Conservation (phyloP, 2,888 invertebrate genomes). For the Cosmorhoe ocellata region DNA sequence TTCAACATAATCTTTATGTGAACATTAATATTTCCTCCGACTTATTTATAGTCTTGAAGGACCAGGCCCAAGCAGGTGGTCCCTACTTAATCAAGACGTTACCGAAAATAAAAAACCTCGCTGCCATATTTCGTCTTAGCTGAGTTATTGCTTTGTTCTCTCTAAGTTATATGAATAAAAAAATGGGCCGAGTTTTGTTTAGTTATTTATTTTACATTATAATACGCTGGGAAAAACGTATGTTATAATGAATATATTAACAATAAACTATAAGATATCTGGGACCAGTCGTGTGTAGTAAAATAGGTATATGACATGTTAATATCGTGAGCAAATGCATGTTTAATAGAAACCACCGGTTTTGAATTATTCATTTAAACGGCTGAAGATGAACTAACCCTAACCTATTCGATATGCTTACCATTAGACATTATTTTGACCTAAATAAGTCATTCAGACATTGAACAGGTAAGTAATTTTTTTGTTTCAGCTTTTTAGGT, state of each 20-base stretch:
- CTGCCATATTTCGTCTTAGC: slow-evolving; percentile 69
- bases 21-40: slow-evolving; percentile 71
- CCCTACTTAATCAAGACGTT: slow-evolving; percentile 82
- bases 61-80: slow-evolving; percentile 75
- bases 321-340: slow-evolving; percentile 62
- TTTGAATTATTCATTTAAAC: slow-evolving; percentile 38
- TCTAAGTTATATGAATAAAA: slow-evolving; percentile 65
- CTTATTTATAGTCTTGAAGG: slow-evolving; percentile 73
- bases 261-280: slow-evolving; percentile 59
- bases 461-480: too few relatives aligned
- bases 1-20: slow-evolving; percentile 73
- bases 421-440: slow-evolving; percentile 25
- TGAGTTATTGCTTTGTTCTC: slow-evolving; percentile 72
- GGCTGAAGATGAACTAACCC: slow-evolving; percentile 30
- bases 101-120: slow-evolving; percentile 72
- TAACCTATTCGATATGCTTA: slow-evolving; percentile 32
- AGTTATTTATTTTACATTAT: slow-evolving; percentile 72
- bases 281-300: slow-evolving; percentile 66
- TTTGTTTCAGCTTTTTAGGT: too few relatives aligned
- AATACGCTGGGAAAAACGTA: slow-evolving; percentile 76
- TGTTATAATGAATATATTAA: slow-evolving; percentile 78
- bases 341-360: slow-evolving; percentile 51
- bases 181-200: slow-evolving; percentile 63
- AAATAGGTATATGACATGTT: slow-evolving; percentile 65
- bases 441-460: slow-evolving; percentile 18